A percentile compares a stretch with the other conserved stretches of the same genome.
Evolutionary conservation across 1,140 invertebrate genomes (phyloP).

Genomic region (Dinoponera quadriceps): DNA sequence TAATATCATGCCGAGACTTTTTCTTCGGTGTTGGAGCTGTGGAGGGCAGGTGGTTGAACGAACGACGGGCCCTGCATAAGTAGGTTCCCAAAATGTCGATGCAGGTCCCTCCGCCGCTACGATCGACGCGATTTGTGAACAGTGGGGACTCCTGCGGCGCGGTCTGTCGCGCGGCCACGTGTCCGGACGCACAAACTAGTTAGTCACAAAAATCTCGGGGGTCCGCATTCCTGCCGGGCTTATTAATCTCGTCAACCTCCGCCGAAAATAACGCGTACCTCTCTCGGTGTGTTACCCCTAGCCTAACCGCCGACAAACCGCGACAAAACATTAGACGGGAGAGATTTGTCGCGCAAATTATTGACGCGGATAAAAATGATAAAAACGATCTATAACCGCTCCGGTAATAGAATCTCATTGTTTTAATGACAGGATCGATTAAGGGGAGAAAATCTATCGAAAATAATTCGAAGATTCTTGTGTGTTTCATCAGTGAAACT

Average conservation of each 20-base stretch:
- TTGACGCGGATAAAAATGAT: no score
- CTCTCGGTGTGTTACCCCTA: background rate
- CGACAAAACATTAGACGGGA: background rate
- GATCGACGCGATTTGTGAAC: constrained; percentile 30
- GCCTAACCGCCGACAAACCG: background rate
- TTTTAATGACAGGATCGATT: no score
- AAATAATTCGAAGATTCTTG: no score
- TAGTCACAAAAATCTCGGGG: constrained; percentile 37
- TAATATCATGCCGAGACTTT: constrained; percentile 38
- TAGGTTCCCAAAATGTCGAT: constrained; percentile 68
- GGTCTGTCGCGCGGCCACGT: constrained; percentile 36
- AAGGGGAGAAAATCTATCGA: no score
- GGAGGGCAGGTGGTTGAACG: constrained; percentile 66
- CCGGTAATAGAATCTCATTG: no score
- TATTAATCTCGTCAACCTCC: constrained; percentile 46
- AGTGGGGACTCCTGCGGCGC: background rate
- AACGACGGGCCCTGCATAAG: constrained; percentile 63
- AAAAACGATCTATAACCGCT: no score
- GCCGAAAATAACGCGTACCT: constrained; percentile 30
- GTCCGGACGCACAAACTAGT: constrained; percentile 30
- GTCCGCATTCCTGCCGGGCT: constrained; percentile 15
- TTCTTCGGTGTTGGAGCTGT: constrained; percentile 18
- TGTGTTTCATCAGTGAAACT: no score
- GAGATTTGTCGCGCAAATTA: background rate
- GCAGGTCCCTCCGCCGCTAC: constrained; percentile 10